Conservation (phyloP, 2,888 invertebrate species). For the Habroteleia sp. region DNA sequence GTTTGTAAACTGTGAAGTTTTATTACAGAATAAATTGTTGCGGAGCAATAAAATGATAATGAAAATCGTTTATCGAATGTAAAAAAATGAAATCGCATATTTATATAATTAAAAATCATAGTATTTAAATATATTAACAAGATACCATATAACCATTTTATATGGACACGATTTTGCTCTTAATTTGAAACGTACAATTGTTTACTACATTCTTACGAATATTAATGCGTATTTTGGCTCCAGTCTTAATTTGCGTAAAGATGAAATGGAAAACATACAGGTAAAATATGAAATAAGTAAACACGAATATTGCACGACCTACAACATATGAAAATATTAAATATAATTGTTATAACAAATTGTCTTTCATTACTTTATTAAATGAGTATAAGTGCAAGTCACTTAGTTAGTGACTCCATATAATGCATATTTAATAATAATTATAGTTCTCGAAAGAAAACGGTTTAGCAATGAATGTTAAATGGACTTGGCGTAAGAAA, state of each 20-base stretch:
- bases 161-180: too few relatives aligned
- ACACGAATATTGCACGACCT: constrained; percentile 63
- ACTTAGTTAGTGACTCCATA: constrained; percentile 63
- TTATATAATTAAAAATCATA: constrained; percentile 7
- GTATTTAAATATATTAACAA: neutral
- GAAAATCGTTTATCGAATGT: neutral
- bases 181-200: too few relatives aligned
- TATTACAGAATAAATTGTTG: constrained; percentile 8
- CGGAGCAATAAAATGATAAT: constrained; percentile 10
- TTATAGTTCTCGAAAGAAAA: constrained; percentile 51
- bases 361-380: constrained; percentile 79
- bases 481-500: constrained; percentile 43
- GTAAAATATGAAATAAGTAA: constrained; percentile 22
- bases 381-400: constrained; percentile 73
- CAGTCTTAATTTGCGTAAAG: constrained; percentile 35
- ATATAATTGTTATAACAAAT: constrained; percentile 73
- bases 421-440: constrained; percentile 63
- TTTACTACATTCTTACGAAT: too few relatives aligned
- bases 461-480: constrained; percentile 50
- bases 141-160: constrained; percentile 6
- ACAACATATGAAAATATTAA: constrained; percentile 60
- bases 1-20: too few relatives aligned
- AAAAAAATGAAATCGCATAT: constrained; percentile 7
- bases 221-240: constrained; percentile 54
- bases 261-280: constrained; percentile 37